Base-by-base conservation (phyloP, 1,140 invertebrate species). In the Orchesella cincta region DNA sequence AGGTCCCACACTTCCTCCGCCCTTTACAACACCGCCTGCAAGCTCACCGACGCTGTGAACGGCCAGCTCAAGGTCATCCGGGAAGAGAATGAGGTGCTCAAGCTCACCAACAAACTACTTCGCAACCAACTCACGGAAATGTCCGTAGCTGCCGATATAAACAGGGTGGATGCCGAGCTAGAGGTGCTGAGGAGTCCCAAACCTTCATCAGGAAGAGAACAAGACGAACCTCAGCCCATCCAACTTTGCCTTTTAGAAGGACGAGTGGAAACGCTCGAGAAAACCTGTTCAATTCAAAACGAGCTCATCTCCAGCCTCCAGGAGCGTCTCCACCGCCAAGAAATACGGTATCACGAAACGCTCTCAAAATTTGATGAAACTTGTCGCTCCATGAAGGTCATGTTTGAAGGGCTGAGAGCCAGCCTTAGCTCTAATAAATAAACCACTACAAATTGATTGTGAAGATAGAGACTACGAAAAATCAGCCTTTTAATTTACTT, bases 321-420 rank as follows among this genome's bases (percentile, higher is more conserved):
- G 14, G 54, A 57, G n/a, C 12, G 26, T 12, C 54, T 57, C 3
- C 54, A 57, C n/a, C 54, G 54, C 12, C 54, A 57, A 23, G 54
- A 57, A 23, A 57, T 57, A 5, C 54, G 54, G 23, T 57, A 57
- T 57, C 54, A 57, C 26, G 54, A 57, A 18, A 26, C 54, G 8
- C 12, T 57, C 26, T 57, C 54, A 12, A 16, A 57, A 57, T 57
- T 57, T 23, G 54, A 57, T 5, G 54, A 57, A 57, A 57, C 54
- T 57, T 57, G 54, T 57, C 54, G 54, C 14, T 57, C 54, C 3
- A 57, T 57, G 54, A 57, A 57, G n/a, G 23, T 57, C 54, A 57
- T 57, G 54, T 57, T 57, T 57, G 54, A 57, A 14, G 54, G 54
- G n/a, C n/a, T 57, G 54, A 57, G 26, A 23, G 54, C 54, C n/a